Conservation (phyloP, 2,113 vertebrate species). For the Brachypteracias leptosomus region DNA sequence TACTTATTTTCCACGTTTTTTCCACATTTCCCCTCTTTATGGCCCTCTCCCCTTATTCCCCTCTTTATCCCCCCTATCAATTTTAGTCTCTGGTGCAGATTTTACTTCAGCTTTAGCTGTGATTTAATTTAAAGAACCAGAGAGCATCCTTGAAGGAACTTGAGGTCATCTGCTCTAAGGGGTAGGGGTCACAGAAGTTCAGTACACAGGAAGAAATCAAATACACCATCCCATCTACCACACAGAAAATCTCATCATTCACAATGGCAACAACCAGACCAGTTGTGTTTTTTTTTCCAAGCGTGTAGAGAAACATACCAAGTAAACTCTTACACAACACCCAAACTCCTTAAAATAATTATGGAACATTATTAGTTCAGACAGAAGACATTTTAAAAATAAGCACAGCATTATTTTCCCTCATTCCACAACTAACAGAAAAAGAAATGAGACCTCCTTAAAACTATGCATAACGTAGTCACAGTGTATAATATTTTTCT, state of each 20-base stretch:
- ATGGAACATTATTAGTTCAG: background rate
- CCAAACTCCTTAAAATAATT: background rate
- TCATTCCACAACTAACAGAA: background rate
- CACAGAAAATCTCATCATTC: background rate
- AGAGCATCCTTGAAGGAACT: background rate
- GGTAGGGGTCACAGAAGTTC: background rate
- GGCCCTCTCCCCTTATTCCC: too few relatives aligned
- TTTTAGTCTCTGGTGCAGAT: background rate
- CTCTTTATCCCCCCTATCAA: background rate
- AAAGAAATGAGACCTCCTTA: background rate
- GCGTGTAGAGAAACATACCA: background rate
- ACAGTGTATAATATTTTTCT: background rate
- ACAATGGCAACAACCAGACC: background rate
- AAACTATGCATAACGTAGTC: background rate
- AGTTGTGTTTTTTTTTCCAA: background rate
- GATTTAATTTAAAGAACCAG: background rate
- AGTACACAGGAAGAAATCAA: background rate
- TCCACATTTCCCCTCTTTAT: slow-evolving; percentile 18
- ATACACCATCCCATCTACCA: background rate
- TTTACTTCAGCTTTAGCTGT: slow-evolving; percentile 6
- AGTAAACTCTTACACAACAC: background rate
- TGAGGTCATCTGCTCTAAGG: background rate
- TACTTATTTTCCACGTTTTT: slow-evolving; percentile 1
- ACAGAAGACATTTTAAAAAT: background rate
- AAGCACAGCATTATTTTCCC: background rate